Evolutionary conservation across 2,888 invertebrate species (phyloP).

Genomic region (Silvanus unidentatus): DNA sequence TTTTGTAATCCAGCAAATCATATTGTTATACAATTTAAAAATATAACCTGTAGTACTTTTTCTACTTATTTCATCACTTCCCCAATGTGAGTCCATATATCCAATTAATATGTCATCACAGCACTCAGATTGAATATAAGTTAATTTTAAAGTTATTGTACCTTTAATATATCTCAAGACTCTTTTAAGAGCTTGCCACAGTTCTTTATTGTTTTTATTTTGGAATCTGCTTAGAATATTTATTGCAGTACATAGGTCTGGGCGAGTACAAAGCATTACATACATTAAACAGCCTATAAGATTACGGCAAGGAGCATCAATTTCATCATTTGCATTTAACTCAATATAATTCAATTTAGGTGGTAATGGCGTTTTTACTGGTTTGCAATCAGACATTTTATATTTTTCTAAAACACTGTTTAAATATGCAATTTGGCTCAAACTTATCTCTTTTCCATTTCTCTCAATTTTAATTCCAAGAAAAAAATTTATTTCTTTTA

Average conservation of each 20-base stretch:
- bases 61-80: slow-evolving; percentile 6
- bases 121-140: slow-evolving; percentile 4
- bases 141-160: slow-evolving; percentile 10
- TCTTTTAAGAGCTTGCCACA: slow-evolving; percentile 22
- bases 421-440: slow-evolving; percentile 12
- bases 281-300: slow-evolving; percentile 14
- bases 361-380: slow-evolving; percentile 17
- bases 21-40: slow-evolving; percentile 9
- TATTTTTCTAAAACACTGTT: slow-evolving; percentile 20
- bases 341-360: slow-evolving; percentile 19
- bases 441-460: slow-evolving; percentile 3
- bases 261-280: slow-evolving; percentile 10
- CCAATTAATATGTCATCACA: slow-evolving; percentile 4
- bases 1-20: slow-evolving; percentile 12
- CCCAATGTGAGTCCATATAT: slow-evolving; percentile 14
- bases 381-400: slow-evolving; percentile 6
- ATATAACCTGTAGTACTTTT: slow-evolving; percentile 12
- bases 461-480: slow-evolving; percentile 14
- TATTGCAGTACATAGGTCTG: slow-evolving; percentile 20
- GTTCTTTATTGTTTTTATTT: slow-evolving; percentile 9
- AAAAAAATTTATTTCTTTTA: slow-evolving; percentile 2
- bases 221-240: slow-evolving; percentile 23
- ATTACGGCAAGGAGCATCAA: slow-evolving; percentile 15
- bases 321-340: slow-evolving; percentile 18
- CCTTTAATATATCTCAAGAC: slow-evolving; percentile 25